Percentiles rank a stretch among this genome's conserved stretches.
These are phyloP conservation scores for Botia almorhae DNA, from an alignment of 2,797 vertebrate genomes.

Conservation along the genomic window DNA sequence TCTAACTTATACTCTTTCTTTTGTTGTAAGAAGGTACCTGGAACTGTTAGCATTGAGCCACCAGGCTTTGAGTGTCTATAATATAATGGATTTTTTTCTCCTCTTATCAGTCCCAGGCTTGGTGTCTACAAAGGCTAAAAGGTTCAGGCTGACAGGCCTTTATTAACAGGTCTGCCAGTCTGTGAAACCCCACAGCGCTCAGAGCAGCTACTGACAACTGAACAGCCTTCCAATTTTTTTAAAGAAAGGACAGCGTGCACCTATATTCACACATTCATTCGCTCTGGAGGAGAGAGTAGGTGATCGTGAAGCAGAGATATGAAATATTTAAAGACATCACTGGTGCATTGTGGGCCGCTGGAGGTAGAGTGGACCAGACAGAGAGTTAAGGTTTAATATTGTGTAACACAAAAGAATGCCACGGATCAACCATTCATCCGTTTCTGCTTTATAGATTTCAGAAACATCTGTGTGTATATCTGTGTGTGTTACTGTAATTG, in stretches of 20 bases:
- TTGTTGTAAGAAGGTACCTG: background rate
- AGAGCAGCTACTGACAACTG: background rate
- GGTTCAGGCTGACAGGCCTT: conserved; percentile 49
- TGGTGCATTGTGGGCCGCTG: conserved; percentile 4
- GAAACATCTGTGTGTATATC: background rate
- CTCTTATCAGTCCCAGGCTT: conserved; percentile 23
- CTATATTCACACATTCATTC: conserved; percentile 28
- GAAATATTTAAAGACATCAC: background rate
- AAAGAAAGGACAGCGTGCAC: background rate
- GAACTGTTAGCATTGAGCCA: background rate
- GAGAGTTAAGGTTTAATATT: background rate
- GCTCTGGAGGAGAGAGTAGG: background rate
- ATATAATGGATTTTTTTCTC: conserved; percentile 20
- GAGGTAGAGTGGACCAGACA: background rate
- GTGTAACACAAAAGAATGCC: background rate
- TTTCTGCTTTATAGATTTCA: background rate
- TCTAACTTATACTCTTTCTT: background rate
- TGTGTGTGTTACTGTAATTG: too few relatives aligned
- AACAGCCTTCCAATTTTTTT: background rate
- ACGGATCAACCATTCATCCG: background rate
- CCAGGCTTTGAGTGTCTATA: conserved; percentile 5
- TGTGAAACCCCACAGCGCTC: conserved; percentile 36
- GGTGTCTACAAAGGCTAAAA: conserved; percentile 29
- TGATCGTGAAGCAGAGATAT: background rate
- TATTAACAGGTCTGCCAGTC: conserved; percentile 42